A percentile compares a stretch with the other conserved stretches of the same genome.
These are phyloP conservation scores for Luffia ferchaultella DNA, from an alignment of 2,888 invertebrate genomes.

Conservation along the genomic window DNA sequence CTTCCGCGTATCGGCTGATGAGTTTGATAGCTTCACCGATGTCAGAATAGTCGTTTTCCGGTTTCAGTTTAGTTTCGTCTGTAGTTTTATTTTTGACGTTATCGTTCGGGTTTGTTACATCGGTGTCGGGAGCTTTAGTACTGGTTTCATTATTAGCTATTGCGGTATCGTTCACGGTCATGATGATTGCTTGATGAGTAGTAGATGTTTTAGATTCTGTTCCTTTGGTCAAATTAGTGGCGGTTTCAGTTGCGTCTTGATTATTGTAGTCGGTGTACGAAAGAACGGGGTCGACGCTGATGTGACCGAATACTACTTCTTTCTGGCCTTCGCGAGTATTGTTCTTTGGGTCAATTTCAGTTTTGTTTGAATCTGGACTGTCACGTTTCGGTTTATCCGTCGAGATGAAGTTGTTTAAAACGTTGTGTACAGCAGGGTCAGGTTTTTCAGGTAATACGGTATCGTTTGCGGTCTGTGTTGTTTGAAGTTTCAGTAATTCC, in stretches of 20 bases:
- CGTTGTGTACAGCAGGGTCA: constrained; percentile 26
- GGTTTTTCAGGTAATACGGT: constrained; percentile 24
- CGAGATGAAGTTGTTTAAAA: constrained; percentile 33
- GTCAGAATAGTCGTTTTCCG: constrained; percentile 55
- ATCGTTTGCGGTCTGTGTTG: constrained; percentile 22
- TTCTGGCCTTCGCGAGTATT: constrained; percentile 46
- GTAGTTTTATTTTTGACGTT: constrained; percentile 15
- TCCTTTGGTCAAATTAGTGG: background rate
- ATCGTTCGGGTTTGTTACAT: constrained; percentile 17
- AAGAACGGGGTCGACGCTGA: constrained; percentile 46
- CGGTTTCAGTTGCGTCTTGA: background rate
- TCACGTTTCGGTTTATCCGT: constrained; percentile 56
- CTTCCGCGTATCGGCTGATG: constrained; percentile 57
- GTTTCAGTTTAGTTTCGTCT: constrained; percentile 43
- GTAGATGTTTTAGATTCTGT: background rate
- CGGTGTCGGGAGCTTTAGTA: constrained; percentile 15
- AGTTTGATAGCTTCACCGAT: constrained; percentile 59
- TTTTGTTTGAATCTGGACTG: constrained; percentile 34
- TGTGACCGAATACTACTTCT: constrained; percentile 51
- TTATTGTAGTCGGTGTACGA: constrained; percentile 30
- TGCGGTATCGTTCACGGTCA: constrained; percentile 5
- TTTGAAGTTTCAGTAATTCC: constrained; percentile 46
- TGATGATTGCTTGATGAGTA: background rate
- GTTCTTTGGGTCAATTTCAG: constrained; percentile 25
- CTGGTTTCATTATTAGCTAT: constrained; percentile 13